Evolutionary conservation across 2,797 vertebrate genomes (phyloP).

Genomic region (Choloepus didactylus): DNA sequence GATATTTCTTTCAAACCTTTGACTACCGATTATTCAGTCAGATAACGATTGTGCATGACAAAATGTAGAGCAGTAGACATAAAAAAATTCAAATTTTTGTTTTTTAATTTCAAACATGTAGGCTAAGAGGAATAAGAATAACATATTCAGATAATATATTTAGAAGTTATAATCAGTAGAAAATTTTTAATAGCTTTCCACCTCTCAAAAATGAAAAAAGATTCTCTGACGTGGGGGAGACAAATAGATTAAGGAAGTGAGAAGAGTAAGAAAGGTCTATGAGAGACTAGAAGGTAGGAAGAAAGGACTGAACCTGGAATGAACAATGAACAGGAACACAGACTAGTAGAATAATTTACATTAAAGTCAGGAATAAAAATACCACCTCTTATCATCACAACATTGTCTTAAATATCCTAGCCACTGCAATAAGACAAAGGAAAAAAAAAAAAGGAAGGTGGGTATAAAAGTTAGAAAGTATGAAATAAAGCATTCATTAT

Average conservation of each 20-base stretch:
- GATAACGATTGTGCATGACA: background rate
- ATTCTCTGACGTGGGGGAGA: background rate
- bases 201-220: background rate
- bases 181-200: background rate
- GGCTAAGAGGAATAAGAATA: background rate
- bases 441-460: background rate
- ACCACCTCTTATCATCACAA: background rate
- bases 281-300: background rate
- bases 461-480: background rate
- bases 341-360: background rate
- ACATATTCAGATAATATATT: conserved; percentile 9
- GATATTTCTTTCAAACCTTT: background rate
- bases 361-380: conserved; percentile 38
- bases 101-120: conserved; percentile 10
- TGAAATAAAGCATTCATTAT: background rate
- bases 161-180: background rate
- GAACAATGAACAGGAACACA: background rate
- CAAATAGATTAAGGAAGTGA: background rate
- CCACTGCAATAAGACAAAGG: background rate
- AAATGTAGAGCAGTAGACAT: background rate
- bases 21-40: background rate
- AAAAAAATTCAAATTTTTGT: background rate
- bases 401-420: background rate
- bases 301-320: background rate
- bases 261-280: background rate